Conservation (phyloP, 2,888 invertebrate genomes). For the Stegophylla sp. region DNA sequence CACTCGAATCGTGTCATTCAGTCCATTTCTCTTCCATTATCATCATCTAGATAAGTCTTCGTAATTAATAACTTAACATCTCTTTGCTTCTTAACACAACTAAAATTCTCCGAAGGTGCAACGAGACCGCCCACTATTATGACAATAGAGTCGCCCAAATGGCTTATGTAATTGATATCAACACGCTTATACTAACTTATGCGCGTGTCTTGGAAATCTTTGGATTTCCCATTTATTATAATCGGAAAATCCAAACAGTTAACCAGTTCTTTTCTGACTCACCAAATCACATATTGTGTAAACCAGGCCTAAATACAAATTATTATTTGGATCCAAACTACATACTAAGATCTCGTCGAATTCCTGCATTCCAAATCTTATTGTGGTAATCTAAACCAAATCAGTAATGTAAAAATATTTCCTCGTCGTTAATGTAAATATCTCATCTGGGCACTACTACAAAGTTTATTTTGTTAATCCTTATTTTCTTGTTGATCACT, state of each 20-base stretch:
- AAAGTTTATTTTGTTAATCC: too few species aligned
- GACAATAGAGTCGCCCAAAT: not conserved
- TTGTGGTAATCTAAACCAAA: not conserved
- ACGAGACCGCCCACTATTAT: not conserved
- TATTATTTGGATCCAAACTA: not conserved
- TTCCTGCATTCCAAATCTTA: constrained; percentile 15
- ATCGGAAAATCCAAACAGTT: not conserved
- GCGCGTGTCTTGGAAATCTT: too few species aligned
- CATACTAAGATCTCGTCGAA: not conserved
- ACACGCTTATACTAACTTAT: not conserved
- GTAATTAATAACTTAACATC: constrained; percentile 12
- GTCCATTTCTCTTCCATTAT: constrained; percentile 17
- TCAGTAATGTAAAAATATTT: constrained; percentile 5
- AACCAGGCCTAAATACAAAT: constrained; percentile 2
- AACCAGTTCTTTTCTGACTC: not conserved
- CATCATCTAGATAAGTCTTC: not conserved
- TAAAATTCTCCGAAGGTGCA: not conserved
- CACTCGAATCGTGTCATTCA: constrained; percentile 5
- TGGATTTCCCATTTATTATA: not conserved
- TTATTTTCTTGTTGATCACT: too few species aligned
- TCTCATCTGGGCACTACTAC: not conserved
- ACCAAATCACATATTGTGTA: not conserved
- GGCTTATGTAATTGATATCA: not conserved
- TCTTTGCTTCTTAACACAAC: not conserved
- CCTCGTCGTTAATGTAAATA: not conserved